These are phyloP conservation scores for Drosophila austrosaltans DNA, from an alignment of 2,888 invertebrate species.

Conservation along the genomic window DNA sequence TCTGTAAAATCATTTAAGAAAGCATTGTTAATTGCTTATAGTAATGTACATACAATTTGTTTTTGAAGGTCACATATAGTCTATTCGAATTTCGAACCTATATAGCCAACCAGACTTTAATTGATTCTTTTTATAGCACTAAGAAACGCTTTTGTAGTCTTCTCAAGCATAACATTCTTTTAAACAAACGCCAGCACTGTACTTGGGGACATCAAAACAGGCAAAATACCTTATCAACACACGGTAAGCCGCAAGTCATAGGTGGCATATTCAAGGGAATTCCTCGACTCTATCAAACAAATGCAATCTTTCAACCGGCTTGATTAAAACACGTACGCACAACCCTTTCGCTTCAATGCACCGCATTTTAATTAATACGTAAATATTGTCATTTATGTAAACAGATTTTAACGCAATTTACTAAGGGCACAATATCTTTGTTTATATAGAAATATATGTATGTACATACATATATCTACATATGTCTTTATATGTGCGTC, in stretches of 20 bases:
- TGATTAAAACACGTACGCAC: not conserved
- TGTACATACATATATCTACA: not conserved
- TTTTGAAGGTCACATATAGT: not conserved
- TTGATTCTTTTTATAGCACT: no score
- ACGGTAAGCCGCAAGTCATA: constrained; percentile 22
- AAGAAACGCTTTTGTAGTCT: not conserved
- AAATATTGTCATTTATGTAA: constrained; percentile 68
- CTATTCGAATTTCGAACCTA: no score
- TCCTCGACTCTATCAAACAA: not conserved
- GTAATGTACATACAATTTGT: not conserved
- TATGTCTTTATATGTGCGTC: not conserved
- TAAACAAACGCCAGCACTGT: constrained; percentile 11
- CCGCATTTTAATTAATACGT: constrained; percentile 66
- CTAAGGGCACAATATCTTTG: constrained; percentile 1
- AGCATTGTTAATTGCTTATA: not conserved
- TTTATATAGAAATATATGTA: not conserved
- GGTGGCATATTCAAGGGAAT: constrained; percentile 24
- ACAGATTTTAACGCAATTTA: constrained; percentile 45
- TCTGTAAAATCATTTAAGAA: not conserved
- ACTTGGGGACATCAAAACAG: constrained; percentile 15
- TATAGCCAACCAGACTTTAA: no score
- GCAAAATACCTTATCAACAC: constrained; percentile 14
- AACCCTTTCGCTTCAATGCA: constrained; percentile 39
- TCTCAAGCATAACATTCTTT: not conserved
- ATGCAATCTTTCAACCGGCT: constrained; percentile 47